Evolutionary conservation across 2,888 invertebrate species (phyloP).

Genomic region (Lottia gigantea): DNA sequence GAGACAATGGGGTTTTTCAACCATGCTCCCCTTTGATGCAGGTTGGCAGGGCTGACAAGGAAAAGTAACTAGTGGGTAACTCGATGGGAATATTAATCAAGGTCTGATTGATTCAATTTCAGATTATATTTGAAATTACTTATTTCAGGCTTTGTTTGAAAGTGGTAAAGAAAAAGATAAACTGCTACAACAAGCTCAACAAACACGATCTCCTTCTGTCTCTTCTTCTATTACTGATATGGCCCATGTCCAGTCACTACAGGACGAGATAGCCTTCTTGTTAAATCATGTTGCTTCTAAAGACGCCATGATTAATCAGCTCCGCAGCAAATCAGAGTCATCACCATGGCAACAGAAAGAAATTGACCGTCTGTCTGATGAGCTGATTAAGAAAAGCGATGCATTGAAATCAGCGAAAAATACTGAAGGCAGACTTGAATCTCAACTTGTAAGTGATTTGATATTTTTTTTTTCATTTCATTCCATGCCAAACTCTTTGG

Average conservation of each 20-base stretch:
- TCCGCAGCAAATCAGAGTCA: not conserved
- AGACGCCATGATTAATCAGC: not conserved
- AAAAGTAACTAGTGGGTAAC: too few species aligned
- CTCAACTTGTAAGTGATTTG: too few species aligned
- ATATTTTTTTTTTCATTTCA: too few species aligned
- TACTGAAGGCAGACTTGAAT: too few species aligned
- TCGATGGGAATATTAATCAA: too few species aligned
- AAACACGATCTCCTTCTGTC: conserved; percentile 1
- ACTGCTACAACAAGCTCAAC: conserved; percentile 36
- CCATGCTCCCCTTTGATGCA: too few species aligned
- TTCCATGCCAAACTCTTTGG: too few species aligned
- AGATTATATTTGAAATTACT: not conserved
- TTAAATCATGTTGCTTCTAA: not conserved
- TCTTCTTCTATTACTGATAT: not conserved
- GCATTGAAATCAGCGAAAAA: too few species aligned
- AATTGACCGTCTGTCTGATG: not conserved
- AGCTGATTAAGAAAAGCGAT: not conserved
- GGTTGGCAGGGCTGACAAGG: too few species aligned
- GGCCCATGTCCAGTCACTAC: not conserved
- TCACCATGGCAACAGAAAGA: conserved; percentile 6
- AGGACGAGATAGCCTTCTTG: not conserved
- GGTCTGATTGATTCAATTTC: too few species aligned
- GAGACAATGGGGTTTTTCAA: too few species aligned
- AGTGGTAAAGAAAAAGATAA: conserved; percentile 48
- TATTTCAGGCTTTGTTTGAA: conserved; percentile 41